Conservation (phyloP, 2,113 vertebrate genomes). For the Serilophus lunatus region DNA sequence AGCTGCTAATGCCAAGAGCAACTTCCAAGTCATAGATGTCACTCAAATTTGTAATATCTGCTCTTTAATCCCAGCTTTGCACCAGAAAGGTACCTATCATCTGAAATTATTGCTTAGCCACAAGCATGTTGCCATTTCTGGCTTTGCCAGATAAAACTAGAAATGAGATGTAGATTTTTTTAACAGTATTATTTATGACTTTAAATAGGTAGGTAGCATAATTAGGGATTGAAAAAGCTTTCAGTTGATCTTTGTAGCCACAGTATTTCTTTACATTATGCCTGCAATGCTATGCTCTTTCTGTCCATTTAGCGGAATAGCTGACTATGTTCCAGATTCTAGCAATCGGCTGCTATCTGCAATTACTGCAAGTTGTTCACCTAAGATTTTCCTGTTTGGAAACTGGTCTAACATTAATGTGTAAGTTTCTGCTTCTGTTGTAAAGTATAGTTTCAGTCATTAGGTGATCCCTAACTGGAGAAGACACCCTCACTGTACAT, state of each 20-base stretch:
- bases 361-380: not conserved
- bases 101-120: slow-evolving; percentile 52
- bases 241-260: slow-evolving; percentile 32
- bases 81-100: slow-evolving; percentile 61
- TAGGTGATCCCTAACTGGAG: slow-evolving; percentile 31
- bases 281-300: not conserved
- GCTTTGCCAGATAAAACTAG: slow-evolving; percentile 47
- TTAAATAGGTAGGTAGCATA: slow-evolving; percentile 42
- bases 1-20: slow-evolving; percentile 43
- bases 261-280: not conserved
- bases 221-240: slow-evolving; percentile 58
- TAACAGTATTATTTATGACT: slow-evolving; percentile 65
- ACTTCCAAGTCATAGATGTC: not conserved
- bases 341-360: not conserved
- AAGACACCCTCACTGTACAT: not conserved
- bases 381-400: not conserved
- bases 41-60: not conserved
- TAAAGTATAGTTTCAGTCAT: slow-evolving; percentile 36
- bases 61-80: slow-evolving; percentile 39
- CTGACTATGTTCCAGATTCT: slow-evolving; percentile 9
- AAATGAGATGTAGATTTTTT: slow-evolving; percentile 51
- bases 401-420: not conserved
- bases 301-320: not conserved
- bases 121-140: slow-evolving; percentile 49
- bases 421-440: slow-evolving; percentile 38